Percentiles rank a stretch among this genome's conserved stretches.
phyloP scores from a whole-genome alignment of 1,140 invertebrate genomes.

The Drusus annulatus region DNA sequence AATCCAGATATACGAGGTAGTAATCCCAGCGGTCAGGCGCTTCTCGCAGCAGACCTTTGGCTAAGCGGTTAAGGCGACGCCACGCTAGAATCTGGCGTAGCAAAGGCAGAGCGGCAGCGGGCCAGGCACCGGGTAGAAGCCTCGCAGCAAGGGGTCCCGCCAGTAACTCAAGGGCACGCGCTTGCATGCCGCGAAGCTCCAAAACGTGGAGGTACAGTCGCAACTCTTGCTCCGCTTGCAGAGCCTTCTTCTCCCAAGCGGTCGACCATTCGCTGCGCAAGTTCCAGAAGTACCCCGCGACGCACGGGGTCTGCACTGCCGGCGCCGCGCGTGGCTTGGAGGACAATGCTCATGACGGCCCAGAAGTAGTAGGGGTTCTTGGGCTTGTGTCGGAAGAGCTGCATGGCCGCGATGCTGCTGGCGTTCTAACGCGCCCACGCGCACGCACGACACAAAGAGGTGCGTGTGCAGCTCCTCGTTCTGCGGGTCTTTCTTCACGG shows the following conservation, averaged over 20 bases:
- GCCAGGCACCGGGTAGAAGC: slow-evolving; percentile 74
- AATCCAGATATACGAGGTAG: slow-evolving; percentile 81
- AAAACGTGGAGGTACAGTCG: slow-evolving; percentile 93
- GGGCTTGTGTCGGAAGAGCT: slow-evolving; percentile 90
- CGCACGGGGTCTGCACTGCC: slow-evolving; percentile 70
- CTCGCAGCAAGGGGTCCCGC: slow-evolving; percentile 81
- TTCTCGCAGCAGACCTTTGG: slow-evolving; percentile 79
- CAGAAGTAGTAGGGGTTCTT: slow-evolving; percentile 99
- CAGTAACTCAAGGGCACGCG: slow-evolving; percentile 86
- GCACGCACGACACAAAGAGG: slow-evolving; percentile 96
- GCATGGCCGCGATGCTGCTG: slow-evolving; percentile 92
- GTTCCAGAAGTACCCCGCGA: slow-evolving; percentile 79
- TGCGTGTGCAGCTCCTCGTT: slow-evolving; percentile 95
- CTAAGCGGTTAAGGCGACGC: slow-evolving; percentile 78
- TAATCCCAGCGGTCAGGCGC: slow-evolving; percentile 85
- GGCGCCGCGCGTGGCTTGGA: slow-evolving; percentile 78
- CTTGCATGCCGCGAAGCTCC: slow-evolving; percentile 86
- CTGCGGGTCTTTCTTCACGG: slow-evolving; percentile 85
- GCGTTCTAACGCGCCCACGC: slow-evolving; percentile 90
- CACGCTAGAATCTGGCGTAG: slow-evolving; percentile 82
- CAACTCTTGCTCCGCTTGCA: slow-evolving; percentile 95
- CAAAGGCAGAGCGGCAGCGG: slow-evolving; percentile 81
- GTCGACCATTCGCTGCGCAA: slow-evolving; percentile 90
- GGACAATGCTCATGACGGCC: slow-evolving; percentile 96
- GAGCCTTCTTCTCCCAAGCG: slow-evolving; percentile 91